phyloP scores from a whole-genome alignment of 1,140 invertebrate species.

The Diprion similis region DNA sequence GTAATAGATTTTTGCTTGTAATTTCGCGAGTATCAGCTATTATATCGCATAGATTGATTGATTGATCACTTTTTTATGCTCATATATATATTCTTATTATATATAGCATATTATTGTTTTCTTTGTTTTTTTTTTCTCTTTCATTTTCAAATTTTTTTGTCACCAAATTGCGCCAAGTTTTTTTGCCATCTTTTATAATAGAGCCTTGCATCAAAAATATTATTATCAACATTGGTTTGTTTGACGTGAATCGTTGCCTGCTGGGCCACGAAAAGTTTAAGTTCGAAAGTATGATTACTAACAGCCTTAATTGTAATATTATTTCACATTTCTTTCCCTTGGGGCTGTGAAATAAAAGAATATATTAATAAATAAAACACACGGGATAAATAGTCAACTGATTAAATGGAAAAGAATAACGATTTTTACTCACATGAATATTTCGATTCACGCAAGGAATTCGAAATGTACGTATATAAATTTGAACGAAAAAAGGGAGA shows the following conservation, averaged over 20 bases:
- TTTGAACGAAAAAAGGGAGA: too few species aligned
- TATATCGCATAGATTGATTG: neutral
- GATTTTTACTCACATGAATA: too few species aligned
- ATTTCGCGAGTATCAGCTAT: constrained; percentile 10
- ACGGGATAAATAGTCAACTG: constrained; percentile 1
- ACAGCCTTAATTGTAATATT: neutral
- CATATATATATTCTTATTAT: neutral
- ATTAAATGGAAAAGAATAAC: neutral
- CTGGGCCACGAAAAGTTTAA: neutral
- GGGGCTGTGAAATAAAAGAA: constrained; percentile 5
- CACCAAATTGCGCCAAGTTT: too few species aligned
- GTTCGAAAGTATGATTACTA: constrained; percentile 4
- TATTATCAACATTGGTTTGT: neutral
- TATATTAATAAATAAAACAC: neutral
- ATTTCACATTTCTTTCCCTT: constrained; percentile 5
- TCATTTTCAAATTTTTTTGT: too few species aligned
- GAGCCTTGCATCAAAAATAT: constrained; percentile 2
- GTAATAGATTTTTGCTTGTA: constrained; percentile 19
- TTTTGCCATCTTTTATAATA: neutral
- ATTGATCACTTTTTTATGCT: neutral
- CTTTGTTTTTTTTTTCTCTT: neutral
- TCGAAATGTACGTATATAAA: too few species aligned
- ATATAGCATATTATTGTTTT: neutral
- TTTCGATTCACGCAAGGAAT: too few species aligned
- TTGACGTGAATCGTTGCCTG: constrained; percentile 4